A percentile compares a stretch with the other conserved stretches of the same genome.
Conservation (phyloP, 2,888 invertebrate genomes). For the Ophraella communa region DNA sequence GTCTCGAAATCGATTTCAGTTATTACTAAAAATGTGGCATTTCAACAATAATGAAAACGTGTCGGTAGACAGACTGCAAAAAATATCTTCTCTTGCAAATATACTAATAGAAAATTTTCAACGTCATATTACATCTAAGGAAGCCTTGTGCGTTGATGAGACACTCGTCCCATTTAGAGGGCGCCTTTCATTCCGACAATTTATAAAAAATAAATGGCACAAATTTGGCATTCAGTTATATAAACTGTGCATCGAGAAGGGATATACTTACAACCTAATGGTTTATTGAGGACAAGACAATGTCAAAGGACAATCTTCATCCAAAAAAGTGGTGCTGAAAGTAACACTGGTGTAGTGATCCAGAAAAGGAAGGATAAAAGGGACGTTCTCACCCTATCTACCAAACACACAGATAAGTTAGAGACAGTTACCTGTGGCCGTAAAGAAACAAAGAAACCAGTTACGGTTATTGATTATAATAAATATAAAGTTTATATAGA, state of each 20-base stretch:
- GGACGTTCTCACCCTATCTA: conserved; percentile 44
- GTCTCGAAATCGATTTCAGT: not conserved
- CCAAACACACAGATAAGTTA: conserved; percentile 25
- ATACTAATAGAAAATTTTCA: not conserved
- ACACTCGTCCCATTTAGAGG: not conserved
- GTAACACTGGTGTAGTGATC: no score
- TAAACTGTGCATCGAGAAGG: not conserved
- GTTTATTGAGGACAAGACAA: not conserved
- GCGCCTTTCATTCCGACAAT: not conserved
- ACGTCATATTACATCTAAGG: no score
- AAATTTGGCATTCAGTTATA: not conserved
- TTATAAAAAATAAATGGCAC: not conserved
- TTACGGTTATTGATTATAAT: conserved; percentile 45
- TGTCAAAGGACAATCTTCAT: not conserved
- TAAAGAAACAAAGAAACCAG: conserved; percentile 34
- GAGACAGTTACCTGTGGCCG: conserved; percentile 32
- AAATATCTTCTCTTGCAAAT: not conserved
- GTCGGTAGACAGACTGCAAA: not conserved
- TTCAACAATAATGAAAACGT: not conserved
- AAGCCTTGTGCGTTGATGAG: not conserved
- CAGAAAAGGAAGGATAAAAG: conserved; percentile 49
- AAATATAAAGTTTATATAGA: conserved; percentile 43
- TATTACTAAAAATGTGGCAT: not conserved
- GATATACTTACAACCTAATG: not conserved
- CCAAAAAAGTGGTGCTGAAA: not conserved